phyloP scores from a whole-genome alignment of 2,888 invertebrate genomes.

The Parapristionchus giblindavisi region DNA sequence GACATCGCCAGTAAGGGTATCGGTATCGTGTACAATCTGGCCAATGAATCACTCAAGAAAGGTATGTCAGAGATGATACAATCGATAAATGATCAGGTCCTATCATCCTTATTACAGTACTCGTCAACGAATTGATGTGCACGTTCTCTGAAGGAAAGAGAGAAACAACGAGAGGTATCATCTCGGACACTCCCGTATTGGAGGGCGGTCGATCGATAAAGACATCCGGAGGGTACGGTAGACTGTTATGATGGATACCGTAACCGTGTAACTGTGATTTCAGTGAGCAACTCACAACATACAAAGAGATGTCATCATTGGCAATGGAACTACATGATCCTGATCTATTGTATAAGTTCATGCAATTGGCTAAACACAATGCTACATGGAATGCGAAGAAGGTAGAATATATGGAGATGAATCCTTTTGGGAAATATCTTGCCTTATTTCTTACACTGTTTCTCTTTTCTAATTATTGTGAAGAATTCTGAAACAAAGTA shows the following conservation, averaged over 20 bases:
- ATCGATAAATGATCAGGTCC: not conserved
- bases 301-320: constrained; percentile 90
- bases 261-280: not conserved
- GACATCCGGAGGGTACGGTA: constrained; percentile 25
- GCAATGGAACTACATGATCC: constrained; percentile 94
- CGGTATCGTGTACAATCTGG: constrained; percentile 85
- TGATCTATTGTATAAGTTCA: constrained; percentile 91
- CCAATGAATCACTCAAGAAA: constrained; percentile 79
- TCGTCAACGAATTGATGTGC: constrained; percentile 83
- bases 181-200: constrained; percentile 85
- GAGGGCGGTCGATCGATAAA: constrained; percentile 77
- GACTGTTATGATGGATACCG: not conserved
- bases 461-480: no score
- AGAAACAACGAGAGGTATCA: constrained; percentile 71
- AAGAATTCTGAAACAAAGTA: no score
- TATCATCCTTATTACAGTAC: constrained; percentile 45
- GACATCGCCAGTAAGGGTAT: constrained; percentile 91
- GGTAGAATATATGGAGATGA: constrained; percentile 70
- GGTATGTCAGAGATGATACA: constrained; percentile 66
- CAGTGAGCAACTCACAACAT: constrained; percentile 76
- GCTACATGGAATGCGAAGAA: constrained; percentile 92
- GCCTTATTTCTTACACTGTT: no score
- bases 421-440: not conserved
- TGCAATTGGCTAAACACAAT: constrained; percentile 93
- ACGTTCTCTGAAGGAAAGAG: constrained; percentile 79